Base-by-base conservation (phyloP, 2,113 vertebrate genomes). In the Nipponia nippon region DNA sequence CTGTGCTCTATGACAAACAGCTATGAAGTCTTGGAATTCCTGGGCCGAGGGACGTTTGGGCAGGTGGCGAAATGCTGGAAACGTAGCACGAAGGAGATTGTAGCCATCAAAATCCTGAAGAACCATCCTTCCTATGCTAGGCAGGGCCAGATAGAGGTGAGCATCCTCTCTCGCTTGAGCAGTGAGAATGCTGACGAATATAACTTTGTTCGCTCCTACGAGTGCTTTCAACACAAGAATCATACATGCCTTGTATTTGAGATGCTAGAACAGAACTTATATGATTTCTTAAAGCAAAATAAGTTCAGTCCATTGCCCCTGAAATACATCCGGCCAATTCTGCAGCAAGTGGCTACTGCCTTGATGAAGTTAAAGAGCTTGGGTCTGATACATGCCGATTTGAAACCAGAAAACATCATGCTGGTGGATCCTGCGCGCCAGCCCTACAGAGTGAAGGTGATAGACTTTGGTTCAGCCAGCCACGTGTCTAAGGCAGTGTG, bases 201-300 rank as follows among this genome's bases (percentile, higher is more conserved):
- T 95, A 99, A 99, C 97, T 99, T 99, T 10, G 99, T 99, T 79
- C 99, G 99, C 92, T 99, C 99, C 8, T 99, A 99, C 3, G 99
- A 99, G 98, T 99, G 99, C 97, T 99, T 99, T 98, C 99, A 99
- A 98, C 99, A 99, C 98, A 99, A 99, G 98, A 99, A 99, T 98
- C 99, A 99, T 95, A 99, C 99, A 87, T 99, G 99, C 98, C 99
- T 99, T 97, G 99, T 99, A 96, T 99, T 99, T 61, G 99, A 99
- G 98, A 99, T 99, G 99, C 98, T 99, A 96, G 99, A 99, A 96
- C 99, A 99, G 98, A 99, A 99, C 98, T 98, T 99, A 5, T 99
- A 99, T 9, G 99, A 99, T 98, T 99, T 99, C 96, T 95, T 99
- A 86, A 99, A 99, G 98, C 99, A 99, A 98, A 99, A 99, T 97